Evolutionary conservation across 1,140 invertebrate genomes (phyloP).

Genomic region (Oreohelix idahoensis): DNA sequence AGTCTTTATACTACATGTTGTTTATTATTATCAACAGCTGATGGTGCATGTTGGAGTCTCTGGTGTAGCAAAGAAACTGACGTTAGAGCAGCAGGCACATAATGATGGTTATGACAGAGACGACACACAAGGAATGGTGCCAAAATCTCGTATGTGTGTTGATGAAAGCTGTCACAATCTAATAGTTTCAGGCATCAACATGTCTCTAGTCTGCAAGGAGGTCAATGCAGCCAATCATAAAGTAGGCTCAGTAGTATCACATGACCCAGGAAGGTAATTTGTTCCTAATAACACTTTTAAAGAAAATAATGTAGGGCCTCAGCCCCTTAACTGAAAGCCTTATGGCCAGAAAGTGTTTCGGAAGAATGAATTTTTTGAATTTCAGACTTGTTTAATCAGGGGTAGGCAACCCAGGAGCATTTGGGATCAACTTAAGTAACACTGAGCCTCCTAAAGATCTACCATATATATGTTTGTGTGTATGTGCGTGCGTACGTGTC

Average conservation of each 20-base stretch:
- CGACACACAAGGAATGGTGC: conserved; percentile 67
- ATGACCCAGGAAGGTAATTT: conserved; percentile 72
- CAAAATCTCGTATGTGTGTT: conserved; percentile 65
- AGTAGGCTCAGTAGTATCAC: conserved; percentile 70
- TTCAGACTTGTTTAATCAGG: too few species aligned
- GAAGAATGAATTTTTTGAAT: too few species aligned
- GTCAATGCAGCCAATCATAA: conserved; percentile 66
- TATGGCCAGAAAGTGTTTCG: too few species aligned
- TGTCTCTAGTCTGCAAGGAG: conserved; percentile 68
- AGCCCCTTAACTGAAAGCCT: too few species aligned
- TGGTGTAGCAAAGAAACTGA: conserved; percentile 72
- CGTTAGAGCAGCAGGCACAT: conserved; percentile 73
- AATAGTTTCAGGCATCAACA: conserved; percentile 70
- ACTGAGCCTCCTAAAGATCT: too few species aligned
- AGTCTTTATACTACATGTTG: background rate
- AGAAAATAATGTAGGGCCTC: too few species aligned
- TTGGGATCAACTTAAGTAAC: too few species aligned
- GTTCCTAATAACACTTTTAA: too few species aligned
- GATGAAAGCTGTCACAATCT: conserved; percentile 58
- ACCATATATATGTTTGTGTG: too few species aligned
- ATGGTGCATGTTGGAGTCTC: conserved; percentile 75
- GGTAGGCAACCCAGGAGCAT: too few species aligned
- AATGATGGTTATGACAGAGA: conserved; percentile 72
- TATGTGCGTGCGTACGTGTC: too few species aligned
- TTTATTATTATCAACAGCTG: conserved; percentile 60